Evolutionary conservation across 2,113 vertebrate genomes (phyloP), one percentile per base, ranked within the genome.

Genomic region (Rhizomys pruinosus): DNA sequence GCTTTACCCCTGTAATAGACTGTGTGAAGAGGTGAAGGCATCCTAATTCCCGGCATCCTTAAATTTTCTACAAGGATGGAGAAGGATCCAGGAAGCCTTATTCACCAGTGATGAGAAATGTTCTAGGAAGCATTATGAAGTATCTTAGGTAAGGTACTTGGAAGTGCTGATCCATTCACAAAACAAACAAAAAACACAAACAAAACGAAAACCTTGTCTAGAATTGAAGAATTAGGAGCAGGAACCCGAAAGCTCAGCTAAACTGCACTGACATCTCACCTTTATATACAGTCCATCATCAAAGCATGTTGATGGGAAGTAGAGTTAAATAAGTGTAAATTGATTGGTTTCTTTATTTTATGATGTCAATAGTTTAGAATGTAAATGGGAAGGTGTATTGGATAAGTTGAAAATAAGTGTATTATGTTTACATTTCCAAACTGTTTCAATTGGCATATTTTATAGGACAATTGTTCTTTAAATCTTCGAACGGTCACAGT

Each of bases 21-120:
- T 39, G 7, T n/a, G 29, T n/a, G n/a, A n/a, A 79, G 5, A 13
- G 23, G 5, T 7, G 5, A 59, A 2, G 2, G 1, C 22, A 1
- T 59, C 80, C 47, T n/a, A n/a, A 61, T 73, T 52, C 39, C 12
- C 22, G 66, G 52, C 3, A 29, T 47, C n/a, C n/a, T 59, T 87
- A n/a, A n/a, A 32, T 42, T 82, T 66, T 34, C 25, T 44, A 11
- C 61, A 42, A 63, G 16, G 32, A n/a, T 13, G 61, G 25, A n/a
- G 15, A 2, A 88, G 29, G 2, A n/a, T n/a, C n/a, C 29, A 71
- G 42, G n/a, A n/a, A 61, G 34, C 4, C 34, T 34, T 74, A n/a
- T 12, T 72, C n/a, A 5, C 3, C n/a, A n/a, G n/a, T n/a, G n/a
- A 34, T 22, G 7, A 82, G 16, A 29, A 44, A 20, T 2, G 39